Percentiles rank a stretch among this genome's conserved stretches.
Conservation (phyloP, 2,888 invertebrate genomes). For the Dryocosmus kuriphilus region DNA sequence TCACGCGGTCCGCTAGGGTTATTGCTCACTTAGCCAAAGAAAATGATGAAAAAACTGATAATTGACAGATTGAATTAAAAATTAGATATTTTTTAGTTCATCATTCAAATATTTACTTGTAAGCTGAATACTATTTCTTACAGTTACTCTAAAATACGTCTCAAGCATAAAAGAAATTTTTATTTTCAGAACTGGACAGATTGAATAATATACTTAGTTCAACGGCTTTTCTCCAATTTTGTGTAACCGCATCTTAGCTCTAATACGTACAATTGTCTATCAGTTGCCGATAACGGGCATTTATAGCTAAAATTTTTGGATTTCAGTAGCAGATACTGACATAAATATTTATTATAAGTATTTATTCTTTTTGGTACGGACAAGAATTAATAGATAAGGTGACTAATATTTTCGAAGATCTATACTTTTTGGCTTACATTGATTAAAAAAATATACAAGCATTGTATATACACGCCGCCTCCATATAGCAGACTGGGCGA, state of each 20-base stretch:
- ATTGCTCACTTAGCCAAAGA: background rate
- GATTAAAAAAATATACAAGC: background rate
- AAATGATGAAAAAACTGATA: background rate
- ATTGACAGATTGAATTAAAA: background rate
- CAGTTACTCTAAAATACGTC: background rate
- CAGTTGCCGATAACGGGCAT: background rate
- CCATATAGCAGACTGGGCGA: too few relatives aligned
- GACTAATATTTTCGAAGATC: background rate
- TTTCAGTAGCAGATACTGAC: background rate
- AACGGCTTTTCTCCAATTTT: background rate
- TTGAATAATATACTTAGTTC: background rate
- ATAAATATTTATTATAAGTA: background rate
- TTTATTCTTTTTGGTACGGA: conserved; percentile 14
- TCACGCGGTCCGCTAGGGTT: too few relatives aligned
- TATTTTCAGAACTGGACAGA: background rate
- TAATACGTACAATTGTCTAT: background rate
- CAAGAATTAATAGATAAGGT: conserved; percentile 8
- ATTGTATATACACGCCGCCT: too few relatives aligned
- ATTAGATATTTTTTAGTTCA: background rate
- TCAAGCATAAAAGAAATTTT: background rate
- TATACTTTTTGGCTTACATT: background rate
- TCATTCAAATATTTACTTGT: background rate
- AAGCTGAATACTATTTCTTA: background rate
- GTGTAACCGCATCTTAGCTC: background rate
- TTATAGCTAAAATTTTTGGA: background rate